phyloP scores from a whole-genome alignment of 2,113 vertebrate genomes.

The Paramormyrops kingsleyae region DNA sequence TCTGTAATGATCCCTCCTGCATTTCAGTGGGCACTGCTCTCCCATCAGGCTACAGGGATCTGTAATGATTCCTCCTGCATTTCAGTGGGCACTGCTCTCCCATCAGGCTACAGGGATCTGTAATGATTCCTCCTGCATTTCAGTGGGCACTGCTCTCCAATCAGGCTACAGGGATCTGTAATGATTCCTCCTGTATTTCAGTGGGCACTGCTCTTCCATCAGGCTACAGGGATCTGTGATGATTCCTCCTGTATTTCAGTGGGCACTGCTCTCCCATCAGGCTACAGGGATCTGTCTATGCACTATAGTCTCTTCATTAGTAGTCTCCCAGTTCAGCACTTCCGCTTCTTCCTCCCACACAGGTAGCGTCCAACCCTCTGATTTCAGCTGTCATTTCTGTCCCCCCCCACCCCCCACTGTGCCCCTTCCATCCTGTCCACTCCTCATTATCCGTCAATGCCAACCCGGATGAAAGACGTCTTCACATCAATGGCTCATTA shows the following conservation, averaged over 20 bases:
- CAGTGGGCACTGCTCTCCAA: too few relatives aligned
- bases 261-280: not conserved
- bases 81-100: too few relatives aligned
- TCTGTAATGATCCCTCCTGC: too few relatives aligned
- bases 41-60: too few relatives aligned
- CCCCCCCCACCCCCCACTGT: constrained; percentile 39
- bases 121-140: too few relatives aligned
- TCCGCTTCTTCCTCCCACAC: constrained; percentile 23
- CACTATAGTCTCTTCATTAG: constrained; percentile 37
- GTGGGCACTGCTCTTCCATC: too few relatives aligned
- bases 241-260: not conserved
- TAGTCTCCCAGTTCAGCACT: constrained; percentile 12
- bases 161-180: too few relatives aligned
- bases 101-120: too few relatives aligned
- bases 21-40: too few relatives aligned
- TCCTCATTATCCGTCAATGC: constrained; percentile 55
- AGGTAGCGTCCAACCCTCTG: not conserved
- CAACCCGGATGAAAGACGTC: constrained; percentile 44
- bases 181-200: too few relatives aligned
- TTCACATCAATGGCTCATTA: constrained; percentile 54
- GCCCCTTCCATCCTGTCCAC: constrained; percentile 44
- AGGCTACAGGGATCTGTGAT: too few relatives aligned
- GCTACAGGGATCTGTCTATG: not conserved
- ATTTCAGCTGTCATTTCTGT: constrained; percentile 44
- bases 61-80: too few relatives aligned